Percentiles rank a stretch among this genome's conserved stretches.
phyloP scores from a whole-genome alignment of 2,888 invertebrate genomes.

The Adineta ricciae region DNA sequence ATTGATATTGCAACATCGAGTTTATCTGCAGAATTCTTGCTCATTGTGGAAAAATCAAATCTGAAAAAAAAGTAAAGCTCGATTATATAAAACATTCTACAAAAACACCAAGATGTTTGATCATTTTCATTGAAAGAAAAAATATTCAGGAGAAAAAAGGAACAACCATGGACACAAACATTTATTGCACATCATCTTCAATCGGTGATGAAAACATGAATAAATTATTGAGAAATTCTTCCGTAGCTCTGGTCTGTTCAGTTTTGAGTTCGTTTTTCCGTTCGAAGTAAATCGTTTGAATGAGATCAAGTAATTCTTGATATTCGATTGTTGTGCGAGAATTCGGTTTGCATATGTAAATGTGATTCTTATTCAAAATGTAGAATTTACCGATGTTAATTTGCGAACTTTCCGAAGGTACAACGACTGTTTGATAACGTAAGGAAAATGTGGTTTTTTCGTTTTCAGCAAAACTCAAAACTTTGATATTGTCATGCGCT shows the following conservation, averaged over 20 bases:
- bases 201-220: neutral
- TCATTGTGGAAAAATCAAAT: neutral
- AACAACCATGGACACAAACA: neutral
- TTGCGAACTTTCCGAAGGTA: neutral
- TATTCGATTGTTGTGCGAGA: neutral
- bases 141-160: neutral
- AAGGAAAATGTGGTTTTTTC: conserved; percentile 2
- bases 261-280: neutral
- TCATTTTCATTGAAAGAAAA: neutral
- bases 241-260: neutral
- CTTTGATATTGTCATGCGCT: neutral
- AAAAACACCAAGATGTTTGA: neutral
- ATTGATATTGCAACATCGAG: neutral
- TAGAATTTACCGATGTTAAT: neutral
- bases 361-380: neutral
- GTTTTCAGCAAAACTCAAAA: neutral
- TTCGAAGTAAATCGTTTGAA: neutral
- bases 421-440: neutral
- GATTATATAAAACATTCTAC: neutral
- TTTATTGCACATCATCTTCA: neutral
- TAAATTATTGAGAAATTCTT: neutral
- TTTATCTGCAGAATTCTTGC: neutral
- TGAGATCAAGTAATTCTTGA: neutral
- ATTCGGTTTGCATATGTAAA: neutral
- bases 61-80: neutral